A percentile compares a stretch with the other conserved stretches of the same genome.
Evolutionary conservation across 2,113 vertebrate species (phyloP).

Genomic region (Crotophaga sulcirostris): DNA sequence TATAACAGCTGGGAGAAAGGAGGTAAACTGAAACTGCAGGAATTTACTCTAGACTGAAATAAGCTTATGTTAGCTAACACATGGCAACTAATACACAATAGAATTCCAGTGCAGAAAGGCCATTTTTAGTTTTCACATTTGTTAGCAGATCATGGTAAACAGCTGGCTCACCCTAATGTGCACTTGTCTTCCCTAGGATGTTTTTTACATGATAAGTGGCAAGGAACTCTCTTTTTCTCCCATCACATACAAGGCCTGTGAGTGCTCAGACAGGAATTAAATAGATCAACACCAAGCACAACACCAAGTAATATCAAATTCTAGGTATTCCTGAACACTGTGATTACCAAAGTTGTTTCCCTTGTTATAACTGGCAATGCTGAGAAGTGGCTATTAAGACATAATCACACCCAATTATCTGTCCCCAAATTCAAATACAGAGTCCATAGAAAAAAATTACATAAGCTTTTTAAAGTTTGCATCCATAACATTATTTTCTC

Average conservation of each 20-base stretch:
- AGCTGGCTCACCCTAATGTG: conserved; percentile 38
- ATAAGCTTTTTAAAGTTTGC: background rate
- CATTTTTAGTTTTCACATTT: conserved; percentile 56
- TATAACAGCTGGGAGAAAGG: conserved; percentile 42
- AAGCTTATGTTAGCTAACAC: conserved; percentile 44
- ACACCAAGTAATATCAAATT: background rate
- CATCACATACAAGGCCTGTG: background rate
- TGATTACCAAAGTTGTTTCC: background rate
- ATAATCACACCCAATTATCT: background rate
- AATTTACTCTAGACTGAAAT: conserved; percentile 46
- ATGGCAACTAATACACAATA: conserved; percentile 38
- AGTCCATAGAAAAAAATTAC: background rate
- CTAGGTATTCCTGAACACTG: background rate
- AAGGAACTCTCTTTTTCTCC: background rate
- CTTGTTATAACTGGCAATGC: background rate
- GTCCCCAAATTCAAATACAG: background rate
- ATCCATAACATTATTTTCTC: background rate
- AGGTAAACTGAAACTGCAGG: conserved; percentile 51
- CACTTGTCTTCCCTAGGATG: conserved; percentile 13
- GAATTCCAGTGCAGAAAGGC: conserved; percentile 46
- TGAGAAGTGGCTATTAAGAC: background rate
- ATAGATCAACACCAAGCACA: background rate
- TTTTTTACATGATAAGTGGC: conserved; percentile 14
- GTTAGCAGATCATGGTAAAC: conserved; percentile 42
- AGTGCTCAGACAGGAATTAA: background rate